Percentiles rank a stretch among this genome's conserved stretches.
phyloP scores from a whole-genome alignment of 1,140 invertebrate species.

The Drusus annulatus region DNA sequence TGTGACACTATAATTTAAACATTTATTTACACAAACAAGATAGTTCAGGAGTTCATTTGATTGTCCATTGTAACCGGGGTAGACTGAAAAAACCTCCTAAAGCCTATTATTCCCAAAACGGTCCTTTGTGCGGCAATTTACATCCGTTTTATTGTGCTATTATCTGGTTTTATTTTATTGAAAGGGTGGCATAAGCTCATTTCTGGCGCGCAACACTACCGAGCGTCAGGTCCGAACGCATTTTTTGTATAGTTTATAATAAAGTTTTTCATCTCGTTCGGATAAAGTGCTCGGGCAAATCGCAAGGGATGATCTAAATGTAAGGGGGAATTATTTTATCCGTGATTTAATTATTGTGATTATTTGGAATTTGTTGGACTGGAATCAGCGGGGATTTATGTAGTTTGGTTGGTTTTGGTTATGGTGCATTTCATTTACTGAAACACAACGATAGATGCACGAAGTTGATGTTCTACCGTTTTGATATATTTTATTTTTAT shows the following conservation, averaged over 20 bases:
- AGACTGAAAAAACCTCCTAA: constrained; percentile 22
- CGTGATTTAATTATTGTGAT: constrained; percentile 2
- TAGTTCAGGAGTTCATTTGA: neutral
- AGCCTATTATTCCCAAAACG: constrained; percentile 41
- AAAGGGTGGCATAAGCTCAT: constrained; percentile 33
- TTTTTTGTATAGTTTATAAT: neutral
- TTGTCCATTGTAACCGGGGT: constrained; percentile 6
- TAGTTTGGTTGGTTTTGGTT: neutral
- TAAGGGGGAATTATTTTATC: neutral
- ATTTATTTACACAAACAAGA: neutral
- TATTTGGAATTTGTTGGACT: neutral
- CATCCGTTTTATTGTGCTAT: constrained; percentile 49
- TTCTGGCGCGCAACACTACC: neutral
- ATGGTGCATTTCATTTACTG: no score
- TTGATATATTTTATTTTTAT: no score
- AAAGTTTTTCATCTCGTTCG: neutral
- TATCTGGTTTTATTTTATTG: constrained; percentile 47
- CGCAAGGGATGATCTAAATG: neutral
- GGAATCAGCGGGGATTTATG: constrained; percentile 11
- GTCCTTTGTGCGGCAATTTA: constrained; percentile 49
- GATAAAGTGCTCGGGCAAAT: neutral
- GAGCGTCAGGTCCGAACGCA: constrained; percentile 7
- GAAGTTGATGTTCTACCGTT: no score
- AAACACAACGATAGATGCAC: no score
- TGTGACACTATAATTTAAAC: no score